Conservation (phyloP, 1,140 invertebrate species). For the Drosophila auraria region DNA sequence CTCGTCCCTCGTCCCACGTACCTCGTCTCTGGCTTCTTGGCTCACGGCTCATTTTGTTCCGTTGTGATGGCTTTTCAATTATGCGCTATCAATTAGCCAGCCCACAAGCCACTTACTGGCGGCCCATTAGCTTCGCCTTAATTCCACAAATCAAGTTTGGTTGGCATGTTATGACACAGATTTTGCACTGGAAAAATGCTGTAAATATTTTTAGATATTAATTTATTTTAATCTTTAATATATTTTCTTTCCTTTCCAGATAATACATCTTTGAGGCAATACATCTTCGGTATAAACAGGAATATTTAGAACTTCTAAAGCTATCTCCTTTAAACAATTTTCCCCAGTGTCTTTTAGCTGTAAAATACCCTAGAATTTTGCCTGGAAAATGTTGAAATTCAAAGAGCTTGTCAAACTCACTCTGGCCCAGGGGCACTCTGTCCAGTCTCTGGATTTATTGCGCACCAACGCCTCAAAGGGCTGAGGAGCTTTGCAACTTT, state of each 20-base stretch:
- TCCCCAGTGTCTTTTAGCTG: background rate
- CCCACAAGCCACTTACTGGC: slow-evolving; percentile 38
- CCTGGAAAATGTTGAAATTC: slow-evolving; percentile 21
- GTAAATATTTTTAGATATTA: background rate
- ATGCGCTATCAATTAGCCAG: slow-evolving; percentile 49
- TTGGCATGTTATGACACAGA: background rate
- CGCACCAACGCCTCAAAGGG: slow-evolving; percentile 54
- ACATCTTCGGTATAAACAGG: no score
- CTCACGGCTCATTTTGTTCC: slow-evolving; percentile 20
- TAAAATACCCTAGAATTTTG: slow-evolving; percentile 9
- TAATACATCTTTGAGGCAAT: no score
- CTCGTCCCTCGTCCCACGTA: background rate
- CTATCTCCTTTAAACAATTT: background rate
- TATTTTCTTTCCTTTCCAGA: no score
- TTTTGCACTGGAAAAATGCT: slow-evolving; percentile 2
- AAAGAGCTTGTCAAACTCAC: slow-evolving; percentile 51
- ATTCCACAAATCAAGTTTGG: slow-evolving; percentile 13
- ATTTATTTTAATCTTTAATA: background rate
- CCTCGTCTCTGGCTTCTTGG: background rate
- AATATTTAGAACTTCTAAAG: no score
- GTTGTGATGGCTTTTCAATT: slow-evolving; percentile 48
- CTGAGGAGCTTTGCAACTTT: slow-evolving; percentile 36
- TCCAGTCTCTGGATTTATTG: slow-evolving; percentile 26
- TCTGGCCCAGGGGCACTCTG: slow-evolving; percentile 22
- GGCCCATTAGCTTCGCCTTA: slow-evolving; percentile 27